Evolutionary conservation across 2,113 vertebrate species (phyloP).

Genomic region (Oreotrochilus melanogaster): DNA sequence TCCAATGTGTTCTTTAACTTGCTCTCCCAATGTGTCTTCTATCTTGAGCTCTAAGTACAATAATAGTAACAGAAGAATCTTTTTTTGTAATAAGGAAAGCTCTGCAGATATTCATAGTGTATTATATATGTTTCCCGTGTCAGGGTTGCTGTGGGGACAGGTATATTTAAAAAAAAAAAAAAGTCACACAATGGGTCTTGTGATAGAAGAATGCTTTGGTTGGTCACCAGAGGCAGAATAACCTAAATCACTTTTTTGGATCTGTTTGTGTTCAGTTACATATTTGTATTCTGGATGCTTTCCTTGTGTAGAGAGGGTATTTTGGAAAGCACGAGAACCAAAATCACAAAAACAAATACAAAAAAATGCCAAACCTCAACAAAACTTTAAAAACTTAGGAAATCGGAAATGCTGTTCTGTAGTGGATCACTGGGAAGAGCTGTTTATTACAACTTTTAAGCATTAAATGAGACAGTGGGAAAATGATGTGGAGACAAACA

Average conservation of each 20-base stretch:
- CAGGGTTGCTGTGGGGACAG: background rate
- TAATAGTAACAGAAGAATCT: background rate
- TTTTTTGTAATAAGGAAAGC: background rate
- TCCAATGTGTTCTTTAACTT: background rate
- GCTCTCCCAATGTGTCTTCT: fast-evolving
- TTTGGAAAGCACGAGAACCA: background rate
- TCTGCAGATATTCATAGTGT: background rate
- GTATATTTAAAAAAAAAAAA: background rate
- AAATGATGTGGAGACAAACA: background rate
- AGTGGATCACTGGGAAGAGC: background rate
- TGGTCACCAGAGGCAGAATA: background rate
- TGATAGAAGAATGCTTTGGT: background rate
- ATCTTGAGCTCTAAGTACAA: background rate
- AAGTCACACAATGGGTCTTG: background rate
- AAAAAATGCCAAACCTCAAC: fast-evolving
- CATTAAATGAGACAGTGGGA: background rate
- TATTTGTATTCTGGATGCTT: background rate
- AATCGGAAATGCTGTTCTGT: background rate
- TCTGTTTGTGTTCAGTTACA: background rate
- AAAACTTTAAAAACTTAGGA: background rate
- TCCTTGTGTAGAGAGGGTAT: background rate
- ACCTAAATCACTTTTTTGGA: fast-evolving
- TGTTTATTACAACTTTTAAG: background rate
- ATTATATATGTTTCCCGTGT: background rate
- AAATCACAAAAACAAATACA: too few relatives aligned